Evolutionary conservation across 2,113 vertebrate species (phyloP), one percentile per base, ranked within the genome.

Genomic region (Passer montanus): DNA sequence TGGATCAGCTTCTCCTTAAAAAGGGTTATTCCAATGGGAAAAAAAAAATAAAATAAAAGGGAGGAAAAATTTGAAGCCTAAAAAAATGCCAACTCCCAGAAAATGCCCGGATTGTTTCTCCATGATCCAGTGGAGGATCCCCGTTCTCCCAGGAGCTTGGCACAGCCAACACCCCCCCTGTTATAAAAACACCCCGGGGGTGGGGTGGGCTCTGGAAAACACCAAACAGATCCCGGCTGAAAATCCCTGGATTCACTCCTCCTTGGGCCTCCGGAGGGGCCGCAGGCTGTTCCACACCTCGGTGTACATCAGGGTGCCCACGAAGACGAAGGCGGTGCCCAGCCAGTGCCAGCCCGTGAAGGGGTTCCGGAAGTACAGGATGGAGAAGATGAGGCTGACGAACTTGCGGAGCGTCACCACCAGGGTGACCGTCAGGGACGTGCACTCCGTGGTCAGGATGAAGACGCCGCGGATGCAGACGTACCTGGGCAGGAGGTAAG

Each of bases 321-420:
- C 26, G 43, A 99, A 99, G 41, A 99, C 99, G 6, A 99, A 98
- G 6, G 92, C 14, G 0, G 99, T 99, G 81, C 99, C 99, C 80
- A 99, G 60, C 99, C 99, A 99, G 97, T 99, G 99, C 99, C 99
- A 99, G 58, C n/a, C 18, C 0, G 99, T 99, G 97, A 99, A 99
- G 37, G 99, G 98, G 96, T 99, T 99, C 79, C 58, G 98, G 96
- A 99, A 99, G 96, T 99, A 99, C 63, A 99, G 68, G 97, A 99
- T 99, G 97, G 99, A 99, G 91, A 99, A 98, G 96, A 99, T 99
- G 97, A 99, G 99, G 97, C 99, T 99, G 96, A 99, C 92, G 17
- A 99, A 99, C 95, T 99, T 99, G 50, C 99, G 98, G 3, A 99
- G 98, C 0, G 99, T 99, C 95, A 99, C 99, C 41, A 99, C 99